Conservation (phyloP, 2,888 invertebrate genomes). For the Julus scandinavius region DNA sequence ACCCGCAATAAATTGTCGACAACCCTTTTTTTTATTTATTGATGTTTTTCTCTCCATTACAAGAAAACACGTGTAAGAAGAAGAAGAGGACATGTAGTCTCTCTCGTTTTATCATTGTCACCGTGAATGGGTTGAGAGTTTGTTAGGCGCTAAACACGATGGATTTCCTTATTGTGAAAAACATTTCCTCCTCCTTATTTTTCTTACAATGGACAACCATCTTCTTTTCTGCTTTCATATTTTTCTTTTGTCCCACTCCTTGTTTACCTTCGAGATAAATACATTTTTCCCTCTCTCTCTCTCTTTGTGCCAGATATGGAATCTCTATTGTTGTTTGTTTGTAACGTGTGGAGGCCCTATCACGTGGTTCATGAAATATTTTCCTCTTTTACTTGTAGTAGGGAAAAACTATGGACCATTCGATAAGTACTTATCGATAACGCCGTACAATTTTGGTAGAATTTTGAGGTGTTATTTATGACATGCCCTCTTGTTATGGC, state of each 20-base stretch:
- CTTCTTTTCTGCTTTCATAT: neutral
- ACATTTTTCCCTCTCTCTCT: neutral
- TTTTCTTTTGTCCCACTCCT: neutral
- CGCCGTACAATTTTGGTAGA: too few relatives aligned
- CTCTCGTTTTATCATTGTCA: conserved; percentile 15
- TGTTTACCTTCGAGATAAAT: conserved; percentile 27
- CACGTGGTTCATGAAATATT: too few relatives aligned
- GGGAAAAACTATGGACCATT: too few relatives aligned
- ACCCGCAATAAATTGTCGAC: too few relatives aligned
- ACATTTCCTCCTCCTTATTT: neutral
- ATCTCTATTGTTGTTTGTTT: neutral
- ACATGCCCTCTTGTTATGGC: too few relatives aligned
- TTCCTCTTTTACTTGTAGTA: too few relatives aligned
- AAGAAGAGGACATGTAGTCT: neutral
- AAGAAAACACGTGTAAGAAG: neutral
- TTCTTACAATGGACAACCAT: neutral
- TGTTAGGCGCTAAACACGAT: conserved; percentile 8
- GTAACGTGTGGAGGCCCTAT: neutral
- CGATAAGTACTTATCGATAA: too few relatives aligned
- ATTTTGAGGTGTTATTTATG: too few relatives aligned
- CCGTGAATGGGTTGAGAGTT: neutral
- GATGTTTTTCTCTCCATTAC: neutral
- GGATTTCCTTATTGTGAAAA: conserved; percentile 33
- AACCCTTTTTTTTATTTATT: neutral
- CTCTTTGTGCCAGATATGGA: neutral